Evolutionary conservation across 1,140 invertebrate genomes (phyloP), one percentile per base, ranked within the genome.

Genomic region (Gryon sp.): DNA sequence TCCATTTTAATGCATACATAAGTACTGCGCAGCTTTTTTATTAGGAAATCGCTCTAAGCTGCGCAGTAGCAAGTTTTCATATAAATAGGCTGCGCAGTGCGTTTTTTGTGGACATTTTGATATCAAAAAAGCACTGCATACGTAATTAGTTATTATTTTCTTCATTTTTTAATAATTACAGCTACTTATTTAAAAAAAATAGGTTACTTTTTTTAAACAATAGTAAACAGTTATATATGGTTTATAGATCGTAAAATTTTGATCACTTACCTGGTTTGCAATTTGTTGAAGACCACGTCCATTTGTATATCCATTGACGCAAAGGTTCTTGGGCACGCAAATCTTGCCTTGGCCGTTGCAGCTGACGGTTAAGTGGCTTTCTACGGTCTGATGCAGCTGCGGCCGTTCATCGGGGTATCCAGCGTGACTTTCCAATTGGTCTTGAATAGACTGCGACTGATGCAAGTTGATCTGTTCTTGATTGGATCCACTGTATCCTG

Each of bases 271-370:
- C 74, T 74, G 32, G 12, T 74, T 11, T 6, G 86, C 89, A 1
- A 89, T 84, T 79, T 90, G 90, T 11, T 88, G 81, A 0, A 90
- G 62, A 12, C 84, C 88, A 30, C 84, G 85, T 18, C 86, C 86
- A 62, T 85, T 88, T 9, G 91, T 89, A 5, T 90, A 89, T 43
- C 92, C 92, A 59, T 92, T 90, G 60, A 86, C 83, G 76, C 92
- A 92, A 59, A 90, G 87, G 0, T 89, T 57, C 41, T 89, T 90
- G 0, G 87, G 79, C 0, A 92, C 91, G 79, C 92, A 92, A 32
- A 90, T 88, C 78, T 89, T 90, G 36, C 90, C 90, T 19, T 87
- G 80, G 6, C 90, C 90, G 53, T 83, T 83, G 69, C 91, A 92
- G 53, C 73, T 79, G 22, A 80, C 36, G 12, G 55, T 77, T 14